phyloP scores from a whole-genome alignment of 1,140 invertebrate species.

The Wasmannia auropunctata region DNA sequence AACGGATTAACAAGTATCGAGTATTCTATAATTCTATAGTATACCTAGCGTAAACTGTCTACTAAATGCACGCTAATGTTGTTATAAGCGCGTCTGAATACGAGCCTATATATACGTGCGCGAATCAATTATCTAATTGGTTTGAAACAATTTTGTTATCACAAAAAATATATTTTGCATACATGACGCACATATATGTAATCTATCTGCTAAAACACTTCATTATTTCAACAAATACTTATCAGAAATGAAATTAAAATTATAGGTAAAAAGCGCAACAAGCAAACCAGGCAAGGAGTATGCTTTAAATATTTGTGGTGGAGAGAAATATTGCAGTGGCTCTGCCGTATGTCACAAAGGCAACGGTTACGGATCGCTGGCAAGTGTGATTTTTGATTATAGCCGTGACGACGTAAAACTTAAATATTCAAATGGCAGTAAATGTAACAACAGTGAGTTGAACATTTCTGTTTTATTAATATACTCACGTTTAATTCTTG shows the following conservation, averaged over 20 bases:
- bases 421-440: constrained; percentile 72
- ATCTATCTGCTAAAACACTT: background rate
- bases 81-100: no score
- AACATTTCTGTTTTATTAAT: constrained; percentile 32
- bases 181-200: background rate
- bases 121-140: background rate
- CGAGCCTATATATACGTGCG: no score
- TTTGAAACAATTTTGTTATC: background rate
- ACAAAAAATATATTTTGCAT: background rate
- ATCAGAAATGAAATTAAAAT: constrained; percentile 16
- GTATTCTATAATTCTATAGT: no score
- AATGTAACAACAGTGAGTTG: constrained; percentile 75
- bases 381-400: constrained; percentile 75
- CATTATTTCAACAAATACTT: background rate
- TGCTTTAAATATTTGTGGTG: constrained; percentile 74
- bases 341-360: constrained; percentile 72
- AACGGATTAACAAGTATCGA: no score
- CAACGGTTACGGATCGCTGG: constrained; percentile 72
- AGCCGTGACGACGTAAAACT: constrained; percentile 72
- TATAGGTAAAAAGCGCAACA: constrained; percentile 65
- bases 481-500: background rate
- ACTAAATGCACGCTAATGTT: no score
- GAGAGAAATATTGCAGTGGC: constrained; percentile 71
- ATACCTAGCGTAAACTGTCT: no score
- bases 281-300: constrained; percentile 65